Evolutionary conservation across 2,113 vertebrate genomes (phyloP), one percentile per base, ranked within the genome.

Genomic region (Triplophysa dalaica): DNA sequence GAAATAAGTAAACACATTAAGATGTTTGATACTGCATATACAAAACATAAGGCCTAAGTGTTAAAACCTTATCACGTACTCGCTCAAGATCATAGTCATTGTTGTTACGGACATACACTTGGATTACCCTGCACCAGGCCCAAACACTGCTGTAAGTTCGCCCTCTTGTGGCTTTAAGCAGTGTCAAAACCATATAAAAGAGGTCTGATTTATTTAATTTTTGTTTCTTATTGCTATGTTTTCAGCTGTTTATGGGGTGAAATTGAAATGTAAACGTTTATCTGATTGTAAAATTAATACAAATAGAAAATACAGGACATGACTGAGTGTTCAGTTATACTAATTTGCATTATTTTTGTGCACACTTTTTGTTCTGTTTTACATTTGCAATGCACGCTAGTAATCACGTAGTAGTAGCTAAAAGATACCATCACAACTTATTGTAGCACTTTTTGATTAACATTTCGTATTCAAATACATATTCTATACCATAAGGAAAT

Each of bases 21-120:
- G 19, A 19, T n/a, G 8, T 58, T n/a, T 2, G n/a, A 21, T 22
- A 9, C 3, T 38, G 19, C 29, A 58, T 11, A 38, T 52, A 50
- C 17, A 48, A 21, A 50, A 29, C n/a, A 38, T 4, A 19, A 38
- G 33, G 33, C 33, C 33, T 5, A 38, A 13, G 74, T 14, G 21
- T 9, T 14, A n/a, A 16, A 58, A 26, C 13, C 22, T 21, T 33
- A 17, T 17, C 16, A 45, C 67, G 43, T 72, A 62, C 22, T n/a
- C 29, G 63, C 16, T 72, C 69, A 81, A 84, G 75, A 81, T 81
- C 82, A 78, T 26, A 84, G 75, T 81, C 82, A 81, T 54, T 81
- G 79, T 78, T 84, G 29, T 26, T 38, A 60, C 10, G 50, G 26
- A 62, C 56, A 38, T 58, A 69, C 81, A 69, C 72, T 33, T 75